Evolutionary conservation across 2,113 vertebrate species (phyloP), one percentile per base, ranked within the genome.

Genomic region (Pelobates fuscus): DNA sequence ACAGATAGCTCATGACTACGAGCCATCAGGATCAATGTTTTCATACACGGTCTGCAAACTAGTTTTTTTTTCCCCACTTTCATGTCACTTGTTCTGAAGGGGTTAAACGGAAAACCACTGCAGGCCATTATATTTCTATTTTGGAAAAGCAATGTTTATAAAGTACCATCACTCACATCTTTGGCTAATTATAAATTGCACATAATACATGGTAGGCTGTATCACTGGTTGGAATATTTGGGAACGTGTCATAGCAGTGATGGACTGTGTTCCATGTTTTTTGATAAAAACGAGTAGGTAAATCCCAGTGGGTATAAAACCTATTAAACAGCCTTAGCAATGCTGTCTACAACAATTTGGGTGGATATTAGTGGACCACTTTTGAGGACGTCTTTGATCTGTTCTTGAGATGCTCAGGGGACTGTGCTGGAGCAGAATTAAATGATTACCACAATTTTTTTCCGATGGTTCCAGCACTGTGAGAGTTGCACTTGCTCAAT

Each of bases 281-380:
- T 55, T 21, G 8, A 55, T 23, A 17, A 32, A 55, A 55, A 55
- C 30, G 21, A 23, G 52, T 21, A 52, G 8, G 2, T 15, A 21
- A n/a, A 27, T 30, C 26, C 30, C 59, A 24, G 25, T 46, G 59
- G 70, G 61, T 14, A 62, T 8, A 54, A 63, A 72, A 54, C 58
- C 70, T 26, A 72, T 72, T 72, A 54, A 32, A 63, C 20, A 24
- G 14, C 43, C 43, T 44, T 71, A 63, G 60, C 41, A 23, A 17
- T 23, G 43, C 57, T 54, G 69, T 71, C 57, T 24, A 44, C 10
- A 70, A 43, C 30, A 58, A 58, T 69, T 26, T 58, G 29, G n/a
- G 29, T 68, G 10, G 23, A 25, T 25, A 58, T 41, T 70, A 25
- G n/a, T 24, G 21, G 11, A 60, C 32, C 18, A 20, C 23, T n/a